Evolutionary conservation across 1,140 invertebrate genomes (phyloP), one percentile per base, ranked within the genome.

Genomic region (Dolichoris vasculosae): DNA sequence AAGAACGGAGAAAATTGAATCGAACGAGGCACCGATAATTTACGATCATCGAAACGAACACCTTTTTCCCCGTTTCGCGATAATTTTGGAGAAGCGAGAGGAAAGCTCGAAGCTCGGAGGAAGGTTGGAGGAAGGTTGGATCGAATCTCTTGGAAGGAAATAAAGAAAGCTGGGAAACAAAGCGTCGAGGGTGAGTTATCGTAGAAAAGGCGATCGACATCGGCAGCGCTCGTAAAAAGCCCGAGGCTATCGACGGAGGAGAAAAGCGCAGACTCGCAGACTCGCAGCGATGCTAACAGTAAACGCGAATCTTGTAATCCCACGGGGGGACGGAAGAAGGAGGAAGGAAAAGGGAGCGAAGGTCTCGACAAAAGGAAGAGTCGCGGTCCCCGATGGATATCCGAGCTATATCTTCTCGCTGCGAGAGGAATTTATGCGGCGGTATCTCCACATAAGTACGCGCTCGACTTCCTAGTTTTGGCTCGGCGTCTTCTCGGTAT

Each of bases 401-500:
- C 51, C 15, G 76, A 35, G 26, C 38, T 7, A 43, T 43, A 73
- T 73, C 69, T 43, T 13, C 30, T 0, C 26, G n/a, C 11, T 17
- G n/a, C 11, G 23, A 35, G 51, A 48, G 51, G 35, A 78, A 63
- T 78, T 78, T 59, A 78, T 78, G 48, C 51, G 20, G 30, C 32
- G n/a, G 26, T 40, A 38, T 63, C 32, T 40, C 1, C 38, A 9
- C 40, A 59, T 59, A 59, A 26, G 55, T 59, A 2, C 38, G 23
- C 38, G 35, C 78, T 64, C 11, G 40, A 67, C 78, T 80, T 80
- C 63, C 78, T 79, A 77, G 75, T 67, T 63, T 63, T 32, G 30
- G 51, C 20, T 32, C 75, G 11, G 0, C 13, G 30, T 17, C 46
- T 9, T 17, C 43, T 77, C 13, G 23, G 4, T 9, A 35, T 69